Evolutionary conservation across 2,797 vertebrate species (phyloP).

Genomic region (Acanthurus tractus): DNA sequence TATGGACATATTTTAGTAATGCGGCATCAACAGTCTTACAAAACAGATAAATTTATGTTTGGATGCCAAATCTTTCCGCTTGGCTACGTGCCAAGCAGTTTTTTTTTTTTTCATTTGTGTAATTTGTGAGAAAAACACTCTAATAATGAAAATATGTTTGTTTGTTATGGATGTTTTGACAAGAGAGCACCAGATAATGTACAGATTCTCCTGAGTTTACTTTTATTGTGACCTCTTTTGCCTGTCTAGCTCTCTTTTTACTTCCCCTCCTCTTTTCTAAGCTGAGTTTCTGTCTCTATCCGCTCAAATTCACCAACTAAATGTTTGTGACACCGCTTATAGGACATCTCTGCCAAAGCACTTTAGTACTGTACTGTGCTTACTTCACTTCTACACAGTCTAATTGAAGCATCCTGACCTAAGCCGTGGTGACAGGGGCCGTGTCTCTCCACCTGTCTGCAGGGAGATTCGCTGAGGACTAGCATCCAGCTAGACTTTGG

Average conservation of each 20-base stretch:
- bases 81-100: neutral
- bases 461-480: constrained; percentile 94
- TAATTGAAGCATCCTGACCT: constrained; percentile 59
- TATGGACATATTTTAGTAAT: constrained; percentile 17
- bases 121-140: constrained; percentile 21
- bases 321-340: constrained; percentile 63
- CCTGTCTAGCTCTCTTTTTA: constrained; percentile 13
- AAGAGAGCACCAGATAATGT: constrained; percentile 25
- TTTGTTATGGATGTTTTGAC: constrained; percentile 16
- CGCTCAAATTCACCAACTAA: constrained; percentile 55
- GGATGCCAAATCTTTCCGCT: constrained; percentile 6
- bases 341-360: constrained; percentile 53
- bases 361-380: constrained; percentile 58
- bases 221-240: constrained; percentile 31
- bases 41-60: constrained; percentile 9
- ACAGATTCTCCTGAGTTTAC: constrained; percentile 16
- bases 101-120: neutral
- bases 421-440: constrained; percentile 74
- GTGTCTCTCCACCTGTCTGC: constrained; percentile 65
- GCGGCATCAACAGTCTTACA: neutral
- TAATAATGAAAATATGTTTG: constrained; percentile 5
- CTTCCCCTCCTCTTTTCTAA: constrained; percentile 50
- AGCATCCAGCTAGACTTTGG: constrained; percentile 97
- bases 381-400: constrained; percentile 42
- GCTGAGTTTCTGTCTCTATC: constrained; percentile 63